These are phyloP conservation scores for Oophaga pumilio DNA, from an alignment of 2,113 vertebrate species.

Conservation along the genomic window DNA sequence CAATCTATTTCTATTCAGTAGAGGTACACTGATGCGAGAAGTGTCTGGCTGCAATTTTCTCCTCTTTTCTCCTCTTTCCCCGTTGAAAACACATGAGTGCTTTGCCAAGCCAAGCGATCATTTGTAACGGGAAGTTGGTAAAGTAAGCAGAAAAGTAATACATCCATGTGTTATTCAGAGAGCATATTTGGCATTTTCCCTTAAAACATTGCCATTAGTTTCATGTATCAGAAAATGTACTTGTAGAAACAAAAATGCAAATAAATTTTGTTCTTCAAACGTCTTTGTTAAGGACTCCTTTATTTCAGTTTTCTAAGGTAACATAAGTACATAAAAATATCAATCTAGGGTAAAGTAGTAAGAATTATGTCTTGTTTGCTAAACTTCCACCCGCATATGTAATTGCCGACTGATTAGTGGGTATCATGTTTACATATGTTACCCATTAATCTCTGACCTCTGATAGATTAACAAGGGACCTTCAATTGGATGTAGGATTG, in stretches of 20 bases:
- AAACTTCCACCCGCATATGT: not conserved
- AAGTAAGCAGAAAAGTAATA: not conserved
- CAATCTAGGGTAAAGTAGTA: not conserved
- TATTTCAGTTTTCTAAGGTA: not conserved
- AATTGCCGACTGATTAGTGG: not conserved
- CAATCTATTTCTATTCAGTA: too few relatives aligned
- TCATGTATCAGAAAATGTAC: not conserved
- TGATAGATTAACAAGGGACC: not conserved
- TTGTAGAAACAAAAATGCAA: not conserved
- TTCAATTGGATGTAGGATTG: not conserved
- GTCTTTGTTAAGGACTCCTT: not conserved
- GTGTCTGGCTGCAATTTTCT: too few relatives aligned
- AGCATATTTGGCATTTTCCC: not conserved
- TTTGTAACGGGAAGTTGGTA: too few relatives aligned
- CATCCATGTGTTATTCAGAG: not conserved
- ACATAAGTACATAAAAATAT: not conserved
- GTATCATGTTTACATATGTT: slow-evolving; percentile 21
- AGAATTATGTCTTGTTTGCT: not conserved
- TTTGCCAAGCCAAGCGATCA: too few relatives aligned
- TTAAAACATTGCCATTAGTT: not conserved
- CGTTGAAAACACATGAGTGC: too few relatives aligned
- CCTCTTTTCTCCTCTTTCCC: too few relatives aligned
- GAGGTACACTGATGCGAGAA: too few relatives aligned
- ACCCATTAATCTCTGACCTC: not conserved
- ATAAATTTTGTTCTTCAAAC: not conserved